These are phyloP conservation scores for Gandaritis pyraliata DNA, from an alignment of 2,888 invertebrate genomes.

Conservation along the genomic window DNA sequence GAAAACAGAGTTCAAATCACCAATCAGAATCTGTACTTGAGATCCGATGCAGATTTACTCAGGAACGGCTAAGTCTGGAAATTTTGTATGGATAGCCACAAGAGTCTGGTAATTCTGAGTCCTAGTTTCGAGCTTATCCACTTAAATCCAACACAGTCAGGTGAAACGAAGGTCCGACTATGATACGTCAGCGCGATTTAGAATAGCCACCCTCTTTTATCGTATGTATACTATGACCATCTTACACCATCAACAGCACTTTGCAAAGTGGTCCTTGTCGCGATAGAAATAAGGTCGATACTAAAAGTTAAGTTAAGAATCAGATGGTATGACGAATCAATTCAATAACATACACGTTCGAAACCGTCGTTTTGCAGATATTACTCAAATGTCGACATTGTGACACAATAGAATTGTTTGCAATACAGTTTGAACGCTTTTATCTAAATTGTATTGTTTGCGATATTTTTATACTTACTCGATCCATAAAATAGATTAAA, in stretches of 20 bases:
- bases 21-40: too few relatives aligned
- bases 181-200: slow-evolving; percentile 80
- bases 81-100: not conserved
- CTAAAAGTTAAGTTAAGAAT: slow-evolving; percentile 49
- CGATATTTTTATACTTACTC: slow-evolving; percentile 3
- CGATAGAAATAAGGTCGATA: slow-evolving; percentile 23
- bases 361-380: slow-evolving; percentile 64
- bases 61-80: not conserved
- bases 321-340: slow-evolving; percentile 66
- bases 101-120: too few relatives aligned
- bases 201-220: slow-evolving; percentile 78
- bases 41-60: too few relatives aligned
- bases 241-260: slow-evolving; percentile 8
- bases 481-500: too few relatives aligned
- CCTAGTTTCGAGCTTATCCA: slow-evolving; percentile 51
- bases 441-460: slow-evolving; percentile 22
- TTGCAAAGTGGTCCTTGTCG: slow-evolving; percentile 37
- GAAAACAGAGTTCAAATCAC: too few relatives aligned
- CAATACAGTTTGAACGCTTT: slow-evolving; percentile 29
- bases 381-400: slow-evolving; percentile 58
- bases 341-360: slow-evolving; percentile 75
- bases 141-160: slow-evolving; percentile 64
- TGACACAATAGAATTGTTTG: slow-evolving; percentile 40
- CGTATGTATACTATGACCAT: slow-evolving; percentile 46
- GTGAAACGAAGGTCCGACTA: slow-evolving; percentile 73